These are phyloP conservation scores for Drosophila eugracilis DNA, from an alignment of 1,140 invertebrate species.

Conservation along the genomic window DNA sequence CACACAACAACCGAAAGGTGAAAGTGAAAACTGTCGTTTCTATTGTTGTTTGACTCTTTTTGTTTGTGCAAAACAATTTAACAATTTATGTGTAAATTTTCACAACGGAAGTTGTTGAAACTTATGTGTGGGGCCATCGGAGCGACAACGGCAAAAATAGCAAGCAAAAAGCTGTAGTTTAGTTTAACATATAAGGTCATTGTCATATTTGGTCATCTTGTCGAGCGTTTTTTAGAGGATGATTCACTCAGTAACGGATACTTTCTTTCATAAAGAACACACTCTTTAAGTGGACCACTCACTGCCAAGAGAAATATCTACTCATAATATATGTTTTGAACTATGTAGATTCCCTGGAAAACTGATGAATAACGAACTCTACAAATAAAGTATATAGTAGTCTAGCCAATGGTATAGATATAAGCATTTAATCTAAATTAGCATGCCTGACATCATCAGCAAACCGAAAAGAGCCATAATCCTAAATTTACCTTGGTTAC, in stretches of 20 bases:
- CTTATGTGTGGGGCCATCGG: slow-evolving; percentile 40
- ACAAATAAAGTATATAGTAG: not conserved
- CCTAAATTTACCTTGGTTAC: slow-evolving; percentile 12
- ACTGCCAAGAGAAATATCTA: not conserved
- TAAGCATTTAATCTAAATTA: slow-evolving; percentile 24
- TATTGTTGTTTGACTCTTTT: slow-evolving; percentile 28
- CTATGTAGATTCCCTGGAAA: not conserved
- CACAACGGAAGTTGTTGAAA: slow-evolving; percentile 70
- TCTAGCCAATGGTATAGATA: slow-evolving; percentile 3
- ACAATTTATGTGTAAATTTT: slow-evolving; percentile 52
- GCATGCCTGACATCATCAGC: slow-evolving; percentile 28
- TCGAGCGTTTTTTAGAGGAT: slow-evolving; percentile 17
- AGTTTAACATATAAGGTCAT: slow-evolving; percentile 66
- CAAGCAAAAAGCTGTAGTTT: slow-evolving; percentile 35
- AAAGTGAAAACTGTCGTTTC: slow-evolving; percentile 57
- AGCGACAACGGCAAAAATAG: slow-evolving; percentile 24
- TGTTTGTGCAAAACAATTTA: slow-evolving; percentile 53
- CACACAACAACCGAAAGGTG: slow-evolving; percentile 58
- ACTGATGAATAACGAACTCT: slow-evolving; percentile 4
- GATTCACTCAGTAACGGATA: slow-evolving; percentile 26
- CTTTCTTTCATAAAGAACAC: slow-evolving; percentile 7
- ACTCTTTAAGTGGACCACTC: slow-evolving; percentile 4
- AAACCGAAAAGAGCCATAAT: not conserved
- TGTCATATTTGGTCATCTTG: slow-evolving; percentile 64
- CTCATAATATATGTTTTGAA: not conserved